Base-by-base conservation (phyloP, 2,113 vertebrate genomes). In the Rallus limicola region DNA sequence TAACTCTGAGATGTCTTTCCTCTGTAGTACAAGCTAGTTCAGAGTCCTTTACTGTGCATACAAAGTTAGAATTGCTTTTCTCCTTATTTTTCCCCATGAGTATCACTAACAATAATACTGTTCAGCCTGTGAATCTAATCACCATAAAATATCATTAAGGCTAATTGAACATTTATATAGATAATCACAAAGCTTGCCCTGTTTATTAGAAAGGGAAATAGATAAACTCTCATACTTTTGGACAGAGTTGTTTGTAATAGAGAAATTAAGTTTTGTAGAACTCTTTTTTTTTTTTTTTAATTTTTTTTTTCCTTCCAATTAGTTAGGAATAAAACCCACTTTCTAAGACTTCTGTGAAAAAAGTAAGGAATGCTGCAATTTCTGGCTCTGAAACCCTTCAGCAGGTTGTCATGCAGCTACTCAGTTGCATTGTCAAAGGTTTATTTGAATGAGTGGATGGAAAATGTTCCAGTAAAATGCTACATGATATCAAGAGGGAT, bases 91-190 rank as follows among this genome's bases (percentile, higher is more conserved):
- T 87, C 11, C 95, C 90, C 88, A 48, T 48, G 93, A 91, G 90
- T 85, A 93, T 90, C 33, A 58, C 85, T 85, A 95, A 88, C 88
- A 90, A 88, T 85, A 95, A 94, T 82, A 92, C 91, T 90, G 86
- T 87, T 95, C 84, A 92, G 59, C 55, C 53, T 90, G n/a, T 95
- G 89, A 91, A 92, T 91, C 74, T 94, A 79, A 95, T 95, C 71
- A 95, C 63, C 82, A 95, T 89, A 94, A 95, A 95, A 94, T 31
- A 94, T 89, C 93, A 91, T 95, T 91, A 95, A 91, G 46, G 19
- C 31, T 95, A 95, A 96, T 95, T 91, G 91, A 89, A 95, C 70
- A 91, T 94, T 93, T 95, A 85, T 91, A 94, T 58, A 92, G 77
- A 87, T 92, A 94, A 95, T 94, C 86, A 94, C 87, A 90, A 84